A percentile compares a stretch with the other conserved stretches of the same genome.
These are phyloP conservation scores for Dermatophagoides farinae DNA, from an alignment of 1,140 invertebrate species.

Conservation along the genomic window DNA sequence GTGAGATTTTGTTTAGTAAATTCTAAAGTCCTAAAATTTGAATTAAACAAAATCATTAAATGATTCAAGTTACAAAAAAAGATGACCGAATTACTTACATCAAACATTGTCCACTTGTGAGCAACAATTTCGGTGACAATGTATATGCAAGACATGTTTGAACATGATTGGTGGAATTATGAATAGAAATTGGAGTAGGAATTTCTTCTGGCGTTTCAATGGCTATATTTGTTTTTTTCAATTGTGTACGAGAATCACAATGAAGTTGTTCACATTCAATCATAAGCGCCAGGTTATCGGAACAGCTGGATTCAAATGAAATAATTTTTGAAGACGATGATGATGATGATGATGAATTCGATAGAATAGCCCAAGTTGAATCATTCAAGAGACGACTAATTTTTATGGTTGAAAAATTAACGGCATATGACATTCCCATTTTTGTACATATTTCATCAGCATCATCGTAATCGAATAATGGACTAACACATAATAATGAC, in stretches of 20 bases:
- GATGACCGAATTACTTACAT: no score
- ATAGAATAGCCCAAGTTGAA: not conserved
- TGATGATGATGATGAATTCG: not conserved
- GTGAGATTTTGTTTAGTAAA: not conserved
- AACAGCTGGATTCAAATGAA: not conserved
- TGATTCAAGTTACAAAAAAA: no score
- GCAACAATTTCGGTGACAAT: not conserved
- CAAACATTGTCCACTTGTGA: conserved; percentile 3
- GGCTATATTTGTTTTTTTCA: no score
- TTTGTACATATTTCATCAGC: not conserved
- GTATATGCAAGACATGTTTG: not conserved
- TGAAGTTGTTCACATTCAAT: not conserved
- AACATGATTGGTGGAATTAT: not conserved
- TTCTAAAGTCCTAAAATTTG: not conserved
- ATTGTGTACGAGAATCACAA: not conserved
- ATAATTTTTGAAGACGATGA: not conserved
- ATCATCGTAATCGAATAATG: not conserved
- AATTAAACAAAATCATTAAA: not conserved
- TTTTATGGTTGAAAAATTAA: not conserved
- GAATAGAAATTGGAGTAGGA: not conserved
- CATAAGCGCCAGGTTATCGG: not conserved
- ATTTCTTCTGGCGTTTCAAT: not conserved
- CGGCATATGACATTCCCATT: not conserved
- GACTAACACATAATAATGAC: not conserved
- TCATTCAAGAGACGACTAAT: not conserved